Base-by-base conservation (phyloP, 2,113 vertebrate species). In the Dromaius novaehollandiae region DNA sequence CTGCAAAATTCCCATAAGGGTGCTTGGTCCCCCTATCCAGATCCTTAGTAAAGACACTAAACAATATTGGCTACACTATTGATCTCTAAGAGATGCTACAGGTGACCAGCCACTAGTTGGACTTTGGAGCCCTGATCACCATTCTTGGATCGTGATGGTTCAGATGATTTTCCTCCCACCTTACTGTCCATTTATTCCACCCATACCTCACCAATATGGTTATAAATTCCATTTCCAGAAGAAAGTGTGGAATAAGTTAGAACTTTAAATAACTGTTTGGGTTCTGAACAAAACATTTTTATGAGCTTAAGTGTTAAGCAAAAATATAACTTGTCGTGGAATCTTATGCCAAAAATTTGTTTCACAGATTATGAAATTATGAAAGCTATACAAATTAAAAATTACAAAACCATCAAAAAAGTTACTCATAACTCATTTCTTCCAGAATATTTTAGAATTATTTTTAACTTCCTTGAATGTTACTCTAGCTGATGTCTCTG, bases 381-480 rank as follows among this genome's bases (percentile, higher is more conserved):
- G 36, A 73, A 87, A 85, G 22, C 51, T 18, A 63, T 6, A 68
- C 84, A 89, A 73, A 34, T 24, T 38, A 50, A 65, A 89, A 79
- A 83, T 53, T 63, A 82, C 15, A 65, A 93, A 88, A 40, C 28
- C 11, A 5, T 71, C 20, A 74, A 51, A 91, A 58, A 76, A 78
- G 7, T 94, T 91, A n/a, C 6, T 89, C 10, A 24, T 63, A 95
- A 82, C 21, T 81, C 9, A 60, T 83, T 86, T 93, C n/a, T 91
- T 95, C 55, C 55, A 74, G 66, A 85, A 79, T 91, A 79, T 85
- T 89, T 89, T 30, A 64, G 46, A 68, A 88, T 80, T 89, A 91
- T 89, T 94, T 96, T 95, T 83, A 93, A 48, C 28, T 91, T 28
- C 9, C 14, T 89, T 91, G 55, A 22, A 24, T 94, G 32, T 68